Conservation (phyloP, 1,140 invertebrate species). For the Tetramorium alpestre region DNA sequence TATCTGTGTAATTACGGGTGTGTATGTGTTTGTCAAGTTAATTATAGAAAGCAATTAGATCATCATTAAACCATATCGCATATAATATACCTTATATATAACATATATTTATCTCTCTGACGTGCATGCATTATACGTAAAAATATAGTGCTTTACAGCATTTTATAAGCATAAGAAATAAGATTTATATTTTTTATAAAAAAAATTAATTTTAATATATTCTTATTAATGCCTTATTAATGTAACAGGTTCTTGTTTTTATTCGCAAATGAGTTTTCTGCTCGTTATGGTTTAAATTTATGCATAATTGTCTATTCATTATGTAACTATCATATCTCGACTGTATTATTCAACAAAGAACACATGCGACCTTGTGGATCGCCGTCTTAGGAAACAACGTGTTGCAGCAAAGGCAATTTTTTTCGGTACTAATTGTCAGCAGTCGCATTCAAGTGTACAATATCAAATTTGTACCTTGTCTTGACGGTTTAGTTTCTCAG, state of each 20-base stretch:
- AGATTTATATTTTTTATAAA: not conserved
- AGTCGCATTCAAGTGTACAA: constrained; percentile 69
- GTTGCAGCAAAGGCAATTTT: constrained; percentile 77
- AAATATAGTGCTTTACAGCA: constrained; percentile 1
- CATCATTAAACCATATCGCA: constrained; percentile 10
- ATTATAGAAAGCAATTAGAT: constrained; percentile 20
- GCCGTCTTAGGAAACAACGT: constrained; percentile 64
- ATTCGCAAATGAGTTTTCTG: constrained; percentile 67
- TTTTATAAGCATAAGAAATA: constrained; percentile 25
- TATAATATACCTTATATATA: constrained; percentile 14
- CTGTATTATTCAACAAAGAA: constrained; percentile 73
- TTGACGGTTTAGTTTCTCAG: constrained; percentile 67
- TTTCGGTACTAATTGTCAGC: constrained; percentile 69
- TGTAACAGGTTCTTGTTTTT: constrained; percentile 5
- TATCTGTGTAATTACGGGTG: not conserved
- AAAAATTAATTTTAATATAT: constrained; percentile 34
- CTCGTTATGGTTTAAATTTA: constrained; percentile 75
- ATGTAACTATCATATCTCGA: constrained; percentile 71
- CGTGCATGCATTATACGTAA: not conserved
- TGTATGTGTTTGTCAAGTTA: not conserved
- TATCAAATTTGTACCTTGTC: constrained; percentile 72
- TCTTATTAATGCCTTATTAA: not conserved
- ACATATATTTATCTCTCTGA: constrained; percentile 14
- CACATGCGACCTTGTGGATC: constrained; percentile 64
- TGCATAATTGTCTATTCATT: constrained; percentile 71